Evolutionary conservation across 2,797 vertebrate species (phyloP).

Genomic region (Characodon lateralis): DNA sequence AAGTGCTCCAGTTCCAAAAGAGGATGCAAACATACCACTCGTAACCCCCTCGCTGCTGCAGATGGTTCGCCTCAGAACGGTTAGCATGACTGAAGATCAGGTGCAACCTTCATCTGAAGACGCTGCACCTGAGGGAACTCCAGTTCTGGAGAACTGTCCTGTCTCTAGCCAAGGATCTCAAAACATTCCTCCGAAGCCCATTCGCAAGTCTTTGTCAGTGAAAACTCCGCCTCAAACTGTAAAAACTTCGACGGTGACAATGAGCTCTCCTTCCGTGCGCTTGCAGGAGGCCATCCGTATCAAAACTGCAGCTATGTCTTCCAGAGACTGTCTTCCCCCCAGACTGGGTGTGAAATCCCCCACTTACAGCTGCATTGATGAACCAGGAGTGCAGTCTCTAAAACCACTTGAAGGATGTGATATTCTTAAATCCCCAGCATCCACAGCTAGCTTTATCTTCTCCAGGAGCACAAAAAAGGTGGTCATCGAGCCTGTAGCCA

Average conservation of each 20-base stretch:
- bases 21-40: conserved; percentile 90
- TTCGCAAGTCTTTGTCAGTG: conserved; percentile 88
- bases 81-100: conserved; percentile 79
- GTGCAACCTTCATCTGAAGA: conserved; percentile 54
- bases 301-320: conserved; percentile 86
- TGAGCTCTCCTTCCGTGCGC: conserved; percentile 75
- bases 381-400: conserved; percentile 48
- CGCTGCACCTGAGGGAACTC: conserved; percentile 37
- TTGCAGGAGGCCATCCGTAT: conserved; percentile 89
- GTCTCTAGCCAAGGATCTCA: conserved; percentile 59
- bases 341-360: conserved; percentile 65
- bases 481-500: conserved; percentile 82
- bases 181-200: conserved; percentile 86
- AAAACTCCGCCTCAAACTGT: conserved; percentile 67
- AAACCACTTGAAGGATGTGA: conserved; percentile 66
- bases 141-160: conserved; percentile 48
- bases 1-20: conserved; percentile 81
- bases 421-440: conserved; percentile 84
- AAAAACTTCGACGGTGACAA: conserved; percentile 72
- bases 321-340: conserved; percentile 68
- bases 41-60: conserved; percentile 95
- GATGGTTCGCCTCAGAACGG: conserved; percentile 93
- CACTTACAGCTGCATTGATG: conserved; percentile 35
- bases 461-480: conserved; percentile 90
- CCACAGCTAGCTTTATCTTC: conserved; percentile 96